Percentiles rank a stretch among this genome's conserved stretches.
phyloP scores from a whole-genome alignment of 2,888 invertebrate species.

The Gymnosoma rotundatum region DNA sequence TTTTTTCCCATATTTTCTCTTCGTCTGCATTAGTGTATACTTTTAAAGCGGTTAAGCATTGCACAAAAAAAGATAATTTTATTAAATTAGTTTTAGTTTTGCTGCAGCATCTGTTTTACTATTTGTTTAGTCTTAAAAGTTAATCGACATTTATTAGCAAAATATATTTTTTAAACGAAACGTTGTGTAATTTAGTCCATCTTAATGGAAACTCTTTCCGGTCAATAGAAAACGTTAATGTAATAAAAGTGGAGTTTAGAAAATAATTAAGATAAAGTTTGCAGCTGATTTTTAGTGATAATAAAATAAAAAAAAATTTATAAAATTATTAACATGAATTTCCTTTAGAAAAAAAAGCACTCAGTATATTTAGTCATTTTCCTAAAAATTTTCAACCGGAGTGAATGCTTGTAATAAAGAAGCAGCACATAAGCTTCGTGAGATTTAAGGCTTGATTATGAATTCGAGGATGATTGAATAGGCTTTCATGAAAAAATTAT shows the following conservation, averaged over 20 bases:
- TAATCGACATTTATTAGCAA: slow-evolving; percentile 50
- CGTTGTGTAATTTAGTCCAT: slow-evolving; percentile 4
- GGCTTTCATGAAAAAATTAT: too few species aligned
- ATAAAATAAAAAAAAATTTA: too few species aligned
- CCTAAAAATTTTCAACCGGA: too few species aligned
- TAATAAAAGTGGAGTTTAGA: neutral
- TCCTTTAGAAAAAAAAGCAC: too few species aligned
- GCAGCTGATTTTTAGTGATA: too few species aligned
- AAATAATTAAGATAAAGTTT: neutral
- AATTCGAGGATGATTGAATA: too few species aligned
- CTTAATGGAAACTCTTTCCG: slow-evolving; percentile 51
- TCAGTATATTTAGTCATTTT: too few species aligned
- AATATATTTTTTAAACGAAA: slow-evolving; percentile 19
- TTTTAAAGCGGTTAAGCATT: neutral
- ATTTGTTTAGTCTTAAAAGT: slow-evolving; percentile 54
- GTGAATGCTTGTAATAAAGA: too few species aligned
- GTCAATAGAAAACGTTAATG: slow-evolving; percentile 13
- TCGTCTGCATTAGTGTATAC: slow-evolving; percentile 1
- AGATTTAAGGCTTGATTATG: too few species aligned
- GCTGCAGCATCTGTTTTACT: slow-evolving; percentile 27
- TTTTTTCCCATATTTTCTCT: slow-evolving; percentile 27
- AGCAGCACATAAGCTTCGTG: too few species aligned
- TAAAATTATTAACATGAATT: too few species aligned
- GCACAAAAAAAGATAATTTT: neutral
- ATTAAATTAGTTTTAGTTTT: slow-evolving; percentile 18